Evolutionary conservation across 2,113 vertebrate species (phyloP), one percentile per base, ranked within the genome.

Genomic region (Atherinomorus stipes): DNA sequence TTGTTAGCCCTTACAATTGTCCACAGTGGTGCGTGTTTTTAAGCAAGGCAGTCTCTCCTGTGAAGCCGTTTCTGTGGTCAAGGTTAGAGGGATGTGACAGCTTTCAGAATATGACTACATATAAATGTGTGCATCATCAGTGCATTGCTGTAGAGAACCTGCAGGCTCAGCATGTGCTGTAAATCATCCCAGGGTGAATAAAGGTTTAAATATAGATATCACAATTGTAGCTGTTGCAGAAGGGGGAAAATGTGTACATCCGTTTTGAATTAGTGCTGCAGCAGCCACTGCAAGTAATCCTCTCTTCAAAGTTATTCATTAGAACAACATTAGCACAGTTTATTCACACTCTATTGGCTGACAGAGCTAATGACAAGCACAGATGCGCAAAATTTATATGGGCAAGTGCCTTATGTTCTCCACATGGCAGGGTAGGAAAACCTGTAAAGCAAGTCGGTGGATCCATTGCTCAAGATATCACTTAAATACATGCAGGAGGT

Each of bases 341-440:
- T 86, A 85, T 80, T 83, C 84, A 74, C 68, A 59, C 84, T 84
- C 82, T 87, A 83, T 68, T 82, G 81, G 74, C 78, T 56, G 76
- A 64, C 45, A 28, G 73, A 74, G 71, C 53, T 86, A 78, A 88
- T 83, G 77, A 80, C 80, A 65, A 67, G 64, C 74, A 71, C 72
- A 88, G 88, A 86, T 80, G 88, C 69, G 65, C 64, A 28, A 58
- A 62, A 79, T 86, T 47, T 83, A 79, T 79, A 68, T 37, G 78
- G 31, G 19, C 44, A 21, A 42, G 31, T 16, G 53, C 82, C 82
- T 74, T 71, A 64, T 78, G 80, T 74, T 66, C 71, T 22, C 62
- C 63, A 64, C 78, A 74, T 82, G 65, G 66, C 38, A 57, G 34
- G n/a, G 37, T 47, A 13, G 57, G 38, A 60, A 47, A 52, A 19